Percentiles rank a stretch among this genome's conserved stretches.
Conservation (phyloP, 2,797 vertebrate species). For the Eurystomus glaucurus region DNA sequence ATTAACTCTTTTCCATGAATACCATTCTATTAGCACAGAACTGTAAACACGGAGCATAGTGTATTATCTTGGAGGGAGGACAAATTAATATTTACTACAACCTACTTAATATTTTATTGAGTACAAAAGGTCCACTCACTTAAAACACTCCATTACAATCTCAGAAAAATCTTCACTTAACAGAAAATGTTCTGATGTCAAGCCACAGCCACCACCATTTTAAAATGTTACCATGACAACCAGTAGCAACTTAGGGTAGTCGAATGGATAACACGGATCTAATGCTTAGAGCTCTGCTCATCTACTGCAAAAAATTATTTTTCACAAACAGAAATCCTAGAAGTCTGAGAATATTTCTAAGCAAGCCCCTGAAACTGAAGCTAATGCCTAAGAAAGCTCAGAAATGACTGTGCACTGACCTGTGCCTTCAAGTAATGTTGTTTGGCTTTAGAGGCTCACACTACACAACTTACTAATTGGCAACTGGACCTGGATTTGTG, state of each 20-base stretch:
- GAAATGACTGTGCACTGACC: neutral
- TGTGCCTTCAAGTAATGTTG: neutral
- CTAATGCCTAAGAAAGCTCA: neutral
- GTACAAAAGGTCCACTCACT: slow-evolving; percentile 52
- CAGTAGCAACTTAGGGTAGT: neutral
- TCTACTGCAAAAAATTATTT: neutral
- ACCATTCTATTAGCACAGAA: neutral
- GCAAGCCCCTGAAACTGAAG: neutral
- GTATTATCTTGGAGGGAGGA: slow-evolving; percentile 41
- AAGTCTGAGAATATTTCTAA: neutral
- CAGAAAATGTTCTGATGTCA: slow-evolving; percentile 28
- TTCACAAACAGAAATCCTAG: neutral
- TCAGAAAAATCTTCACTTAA: slow-evolving; percentile 44
- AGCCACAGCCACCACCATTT: slow-evolving; percentile 41
- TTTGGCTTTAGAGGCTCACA: neutral
- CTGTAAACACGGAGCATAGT: neutral
- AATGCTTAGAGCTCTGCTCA: neutral
- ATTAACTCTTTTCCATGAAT: slow-evolving; percentile 5
- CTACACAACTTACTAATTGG: neutral
- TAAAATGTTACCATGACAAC: slow-evolving; percentile 67
- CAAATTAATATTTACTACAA: slow-evolving; percentile 66
- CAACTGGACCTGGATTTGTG: neutral
- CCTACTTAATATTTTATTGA: slow-evolving; percentile 61
- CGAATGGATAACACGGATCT: neutral
- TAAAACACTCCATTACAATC: slow-evolving; percentile 65